A percentile compares a stretch with the other conserved stretches of the same genome.
Conservation (phyloP, 2,888 invertebrate species). For the Coelogynopora nodosa region DNA sequence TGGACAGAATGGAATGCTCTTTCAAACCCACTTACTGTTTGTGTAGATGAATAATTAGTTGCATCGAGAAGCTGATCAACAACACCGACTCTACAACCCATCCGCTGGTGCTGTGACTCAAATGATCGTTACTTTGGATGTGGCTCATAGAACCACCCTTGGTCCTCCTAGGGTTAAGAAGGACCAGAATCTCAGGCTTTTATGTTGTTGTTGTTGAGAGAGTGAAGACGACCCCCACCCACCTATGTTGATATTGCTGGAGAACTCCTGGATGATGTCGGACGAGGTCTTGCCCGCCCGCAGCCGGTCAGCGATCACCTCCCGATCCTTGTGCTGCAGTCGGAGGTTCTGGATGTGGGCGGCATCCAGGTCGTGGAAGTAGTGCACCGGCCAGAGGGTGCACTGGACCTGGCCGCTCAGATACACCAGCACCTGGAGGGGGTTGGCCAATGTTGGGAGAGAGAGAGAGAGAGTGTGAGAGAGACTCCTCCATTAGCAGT, state of each 20-base stretch:
- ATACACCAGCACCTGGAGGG: not conserved
- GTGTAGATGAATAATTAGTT: too few species aligned
- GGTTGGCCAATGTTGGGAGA: too few species aligned
- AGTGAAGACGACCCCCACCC: not conserved
- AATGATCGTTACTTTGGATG: too few species aligned
- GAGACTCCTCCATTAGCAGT: not conserved
- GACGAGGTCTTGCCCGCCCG: not conserved
- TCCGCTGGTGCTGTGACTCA: too few species aligned
- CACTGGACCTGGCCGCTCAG: not conserved
- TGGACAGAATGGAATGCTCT: too few species aligned
- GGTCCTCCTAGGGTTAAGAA: too few species aligned
- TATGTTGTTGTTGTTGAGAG: too few species aligned
- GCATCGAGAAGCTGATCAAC: too few species aligned
- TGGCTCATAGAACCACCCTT: too few species aligned
- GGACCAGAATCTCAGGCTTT: too few species aligned
- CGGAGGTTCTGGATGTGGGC: not conserved
- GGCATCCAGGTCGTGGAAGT: conserved; percentile 2
- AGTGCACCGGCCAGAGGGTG: conserved; percentile 3
- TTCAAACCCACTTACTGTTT: too few species aligned
- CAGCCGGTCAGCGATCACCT: not conserved
- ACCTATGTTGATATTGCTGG: not conserved
- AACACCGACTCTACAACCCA: too few species aligned
- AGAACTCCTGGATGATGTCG: not conserved
- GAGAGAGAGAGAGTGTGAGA: not conserved
- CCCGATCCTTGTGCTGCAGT: not conserved